Conservation (phyloP, 2,888 invertebrate species). For the Stenodera caucasica region DNA sequence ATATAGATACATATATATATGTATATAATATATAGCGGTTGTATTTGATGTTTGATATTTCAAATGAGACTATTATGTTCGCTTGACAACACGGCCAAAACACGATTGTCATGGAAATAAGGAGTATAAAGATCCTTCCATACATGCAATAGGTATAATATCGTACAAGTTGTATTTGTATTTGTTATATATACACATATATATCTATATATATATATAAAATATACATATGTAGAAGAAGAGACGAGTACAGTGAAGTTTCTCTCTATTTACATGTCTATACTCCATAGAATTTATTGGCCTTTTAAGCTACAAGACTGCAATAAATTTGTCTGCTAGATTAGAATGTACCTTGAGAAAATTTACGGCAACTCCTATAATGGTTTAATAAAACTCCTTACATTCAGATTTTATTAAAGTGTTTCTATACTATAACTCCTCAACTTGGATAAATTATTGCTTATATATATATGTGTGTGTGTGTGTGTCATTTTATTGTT, state of each 20-base stretch:
- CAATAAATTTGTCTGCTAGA: slow-evolving; percentile 49
- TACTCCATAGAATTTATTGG: slow-evolving; percentile 43
- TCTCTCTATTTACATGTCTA: slow-evolving; percentile 49
- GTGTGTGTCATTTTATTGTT: not conserved
- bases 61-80: slow-evolving; percentile 11
- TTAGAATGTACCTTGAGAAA: slow-evolving; percentile 48
- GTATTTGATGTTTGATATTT: slow-evolving; percentile 3
- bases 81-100: slow-evolving; percentile 18
- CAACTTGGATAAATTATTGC: slow-evolving; percentile 21
- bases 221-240: no score
- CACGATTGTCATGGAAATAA: slow-evolving; percentile 39
- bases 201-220: not conserved
- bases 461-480: not conserved
- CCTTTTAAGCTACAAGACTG: slow-evolving; percentile 44
- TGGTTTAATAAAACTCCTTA: slow-evolving; percentile 37
- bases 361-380: slow-evolving; percentile 45
- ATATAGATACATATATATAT: no score
- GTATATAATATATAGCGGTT: no score
- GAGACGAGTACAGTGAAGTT: slow-evolving; percentile 32
- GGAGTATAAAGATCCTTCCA: slow-evolving; percentile 31
- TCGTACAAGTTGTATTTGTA: no score
- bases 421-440: slow-evolving; percentile 27
- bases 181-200: not conserved
- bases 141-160: slow-evolving; percentile 25
- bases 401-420: slow-evolving; percentile 29